Percentiles rank a stretch among this genome's conserved stretches.
phyloP scores from a whole-genome alignment of 2,888 invertebrate species.

The Cephus runcator region DNA sequence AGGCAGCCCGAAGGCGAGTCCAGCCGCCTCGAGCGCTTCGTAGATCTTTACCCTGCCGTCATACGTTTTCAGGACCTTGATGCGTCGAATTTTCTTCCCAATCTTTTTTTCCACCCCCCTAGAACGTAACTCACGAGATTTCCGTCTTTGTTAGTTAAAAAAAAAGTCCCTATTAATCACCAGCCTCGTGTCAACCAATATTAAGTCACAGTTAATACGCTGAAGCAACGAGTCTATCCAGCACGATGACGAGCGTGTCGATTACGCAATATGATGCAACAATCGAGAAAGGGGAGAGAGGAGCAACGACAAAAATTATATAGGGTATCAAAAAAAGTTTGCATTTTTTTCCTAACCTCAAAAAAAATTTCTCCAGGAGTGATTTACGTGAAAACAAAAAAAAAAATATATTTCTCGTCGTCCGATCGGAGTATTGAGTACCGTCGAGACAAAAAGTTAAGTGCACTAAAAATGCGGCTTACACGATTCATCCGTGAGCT shows the following conservation, averaged over 20 bases:
- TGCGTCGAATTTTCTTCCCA: neutral
- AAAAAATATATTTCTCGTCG: neutral
- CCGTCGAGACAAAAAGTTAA: neutral
- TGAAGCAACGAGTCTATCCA: neutral
- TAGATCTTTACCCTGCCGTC: neutral
- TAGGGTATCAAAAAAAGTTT: neutral
- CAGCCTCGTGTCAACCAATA: neutral
- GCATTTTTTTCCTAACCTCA: no score
- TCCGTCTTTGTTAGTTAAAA: rapidly evolving
- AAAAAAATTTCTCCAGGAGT: neutral
- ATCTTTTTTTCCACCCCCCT: neutral
- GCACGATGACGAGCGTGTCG: neutral
- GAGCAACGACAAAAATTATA: neutral
- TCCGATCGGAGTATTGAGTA: neutral
- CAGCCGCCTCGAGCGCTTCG: neutral
- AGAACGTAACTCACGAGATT: neutral
- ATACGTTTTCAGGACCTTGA: neutral
- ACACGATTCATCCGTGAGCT: neutral
- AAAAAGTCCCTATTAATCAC: neutral
- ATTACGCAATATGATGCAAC: neutral
- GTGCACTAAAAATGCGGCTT: neutral
- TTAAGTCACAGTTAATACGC: neutral
- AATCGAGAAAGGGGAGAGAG: neutral
- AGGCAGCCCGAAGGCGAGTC: no score
- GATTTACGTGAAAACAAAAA: neutral